Evolutionary conservation across 1,140 invertebrate genomes (phyloP), one percentile per base, ranked within the genome.

Genomic region (Lysiphlebus fabarum): DNA sequence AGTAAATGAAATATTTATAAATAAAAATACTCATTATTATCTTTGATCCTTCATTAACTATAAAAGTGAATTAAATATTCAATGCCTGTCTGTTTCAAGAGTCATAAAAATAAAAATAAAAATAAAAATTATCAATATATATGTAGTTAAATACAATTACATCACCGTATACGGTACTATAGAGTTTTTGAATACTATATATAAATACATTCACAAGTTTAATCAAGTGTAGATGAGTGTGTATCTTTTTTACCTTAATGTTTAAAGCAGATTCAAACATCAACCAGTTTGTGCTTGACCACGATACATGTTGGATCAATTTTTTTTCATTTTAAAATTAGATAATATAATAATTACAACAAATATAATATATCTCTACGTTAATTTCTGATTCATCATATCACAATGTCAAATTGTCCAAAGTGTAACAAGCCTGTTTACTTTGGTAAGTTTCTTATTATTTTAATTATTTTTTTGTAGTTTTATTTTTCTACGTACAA

Each of bases 371-470:
- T n/a, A n/a, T 41, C 12, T 45, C n/a, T n/a, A n/a, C n/a, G 34
- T 45, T 12, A 51, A 43, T 12, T 26, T 7, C 4, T 42, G 14
- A 61, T 55, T 26, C 37, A 49, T 40, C 37, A 17, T 11, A 14
- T 54, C 58, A 70, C 60, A 56, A 85, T 84, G 83, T 81, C 82
- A 36, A 84, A 83, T 71, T 85, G 83, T 67, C 83, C 83, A 4
- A 82, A 82, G 71, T 85, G 83, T 69, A 68, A 81, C 41, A 84
- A 84, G 64, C 79, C 82, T 14, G 83, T 85, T 8, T 84, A 84
- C 65, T 85, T 85, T 63, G 83, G 83, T 84, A 66, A 81, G 79
- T 72, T 58, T 26, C 33, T n/a, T 14, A 26, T 26, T 33, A 26
- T 54, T 33, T 33, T 8, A 17, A n/a, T 54, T 12, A 53, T 17